These are phyloP conservation scores for Sinelater perroti DNA, from an alignment of 2,888 invertebrate species.

Conservation along the genomic window DNA sequence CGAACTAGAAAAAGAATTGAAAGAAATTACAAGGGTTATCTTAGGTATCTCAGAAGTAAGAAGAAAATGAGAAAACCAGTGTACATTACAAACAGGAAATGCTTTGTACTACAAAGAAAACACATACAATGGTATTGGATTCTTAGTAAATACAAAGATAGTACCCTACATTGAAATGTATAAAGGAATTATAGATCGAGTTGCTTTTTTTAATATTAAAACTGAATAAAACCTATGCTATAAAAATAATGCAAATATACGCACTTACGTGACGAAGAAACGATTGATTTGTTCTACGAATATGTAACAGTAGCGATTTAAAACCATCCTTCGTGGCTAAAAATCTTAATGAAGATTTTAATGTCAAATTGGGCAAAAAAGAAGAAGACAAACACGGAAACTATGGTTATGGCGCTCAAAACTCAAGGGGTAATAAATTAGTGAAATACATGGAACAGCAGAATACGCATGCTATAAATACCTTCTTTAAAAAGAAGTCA, in stretches of 20 bases:
- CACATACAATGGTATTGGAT: not conserved
- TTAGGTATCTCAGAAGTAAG: constrained; percentile 11
- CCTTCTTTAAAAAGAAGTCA: constrained; percentile 6
- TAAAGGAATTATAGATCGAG: constrained; percentile 1
- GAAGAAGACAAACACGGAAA: not conserved
- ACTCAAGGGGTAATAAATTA: constrained; percentile 1
- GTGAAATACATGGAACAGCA: constrained; percentile 1
- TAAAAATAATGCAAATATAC: not conserved
- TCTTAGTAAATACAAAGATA: constrained; percentile 10
- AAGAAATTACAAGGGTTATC: constrained; percentile 1
- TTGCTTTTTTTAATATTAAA: not conserved
- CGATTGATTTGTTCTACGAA: not conserved
- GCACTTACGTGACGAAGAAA: not conserved
- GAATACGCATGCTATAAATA: constrained; percentile 7
- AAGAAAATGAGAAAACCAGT: not conserved
- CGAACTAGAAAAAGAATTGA: constrained; percentile 8
- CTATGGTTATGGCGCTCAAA: constrained; percentile 1
- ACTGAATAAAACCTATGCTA: not conserved
- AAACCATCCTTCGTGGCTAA: too few species aligned
- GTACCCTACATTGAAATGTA: not conserved
- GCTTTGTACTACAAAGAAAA: not conserved
- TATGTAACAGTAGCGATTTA: too few species aligned
- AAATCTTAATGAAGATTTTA: constrained; percentile 8
- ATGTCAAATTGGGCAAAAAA: constrained; percentile 7
- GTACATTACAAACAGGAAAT: constrained; percentile 1